phyloP scores from a whole-genome alignment of 2,113 vertebrate species.

The Lethenteron camtschaticum region DNA sequence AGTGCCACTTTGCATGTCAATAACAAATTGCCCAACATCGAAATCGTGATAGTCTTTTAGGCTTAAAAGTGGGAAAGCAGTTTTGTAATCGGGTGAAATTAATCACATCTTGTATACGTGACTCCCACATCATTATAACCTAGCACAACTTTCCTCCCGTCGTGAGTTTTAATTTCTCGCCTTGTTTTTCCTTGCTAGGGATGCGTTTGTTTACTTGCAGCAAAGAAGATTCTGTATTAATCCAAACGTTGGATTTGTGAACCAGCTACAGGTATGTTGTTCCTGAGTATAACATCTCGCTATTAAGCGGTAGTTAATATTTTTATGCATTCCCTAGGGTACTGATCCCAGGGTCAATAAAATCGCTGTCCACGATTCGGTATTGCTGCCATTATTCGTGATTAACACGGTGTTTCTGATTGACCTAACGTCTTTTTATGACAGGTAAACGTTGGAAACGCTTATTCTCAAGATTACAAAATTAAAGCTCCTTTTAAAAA shows the following conservation, averaged over 20 bases:
- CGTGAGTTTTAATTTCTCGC: too few species aligned
- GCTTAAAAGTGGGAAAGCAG: too few species aligned
- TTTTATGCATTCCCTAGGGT: not conserved
- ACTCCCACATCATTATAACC: too few species aligned
- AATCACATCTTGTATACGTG: too few species aligned
- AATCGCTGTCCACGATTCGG: not conserved
- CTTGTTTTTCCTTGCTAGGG: constrained; percentile 25
- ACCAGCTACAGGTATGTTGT: constrained; percentile 67
- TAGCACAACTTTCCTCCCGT: too few species aligned
- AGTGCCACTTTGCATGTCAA: too few species aligned
- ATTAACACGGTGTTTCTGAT: not conserved
- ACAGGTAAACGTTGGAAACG: not conserved
- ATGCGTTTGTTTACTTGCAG: constrained; percentile 91
- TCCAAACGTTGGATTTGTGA: constrained; percentile 94
- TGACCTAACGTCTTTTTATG: not conserved
- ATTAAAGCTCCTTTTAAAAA: too few species aligned
- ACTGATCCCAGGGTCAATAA: not conserved
- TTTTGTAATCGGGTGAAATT: too few species aligned
- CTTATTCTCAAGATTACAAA: too few species aligned
- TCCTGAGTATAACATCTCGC: not conserved
- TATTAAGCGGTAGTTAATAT: constrained; percentile 7
- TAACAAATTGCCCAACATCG: too few species aligned
- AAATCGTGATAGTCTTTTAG: too few species aligned
- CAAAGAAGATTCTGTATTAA: constrained; percentile 98
- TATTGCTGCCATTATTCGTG: not conserved